Percentiles rank a stretch among this genome's conserved stretches.
These are phyloP conservation scores for Meloidogyne floridensis DNA, from an alignment of 1,140 invertebrate species.

Conservation along the genomic window DNA sequence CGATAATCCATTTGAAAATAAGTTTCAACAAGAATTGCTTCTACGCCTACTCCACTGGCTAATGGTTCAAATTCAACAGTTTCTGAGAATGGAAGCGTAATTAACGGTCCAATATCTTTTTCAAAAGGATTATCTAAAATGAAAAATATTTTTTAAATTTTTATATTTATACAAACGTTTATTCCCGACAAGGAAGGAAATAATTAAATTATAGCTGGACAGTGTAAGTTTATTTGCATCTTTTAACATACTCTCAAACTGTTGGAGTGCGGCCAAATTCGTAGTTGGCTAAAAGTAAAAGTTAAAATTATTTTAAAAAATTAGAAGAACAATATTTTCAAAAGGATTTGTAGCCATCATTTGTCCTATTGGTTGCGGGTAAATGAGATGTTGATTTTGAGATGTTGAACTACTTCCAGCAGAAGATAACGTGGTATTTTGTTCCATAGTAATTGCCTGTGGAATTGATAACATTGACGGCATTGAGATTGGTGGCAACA, in stretches of 20 bases:
- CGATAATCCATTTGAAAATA: slow-evolving; percentile 41
- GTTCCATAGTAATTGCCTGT: neutral
- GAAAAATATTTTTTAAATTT: slow-evolving; percentile 18
- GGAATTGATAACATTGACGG: neutral
- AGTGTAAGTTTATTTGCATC: slow-evolving; percentile 35
- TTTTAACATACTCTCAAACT: slow-evolving; percentile 36
- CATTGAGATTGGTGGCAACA: neutral
- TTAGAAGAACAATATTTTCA: neutral
- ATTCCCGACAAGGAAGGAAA: slow-evolving; percentile 35
- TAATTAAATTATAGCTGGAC: slow-evolving; percentile 33
- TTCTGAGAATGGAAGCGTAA: slow-evolving; percentile 36
- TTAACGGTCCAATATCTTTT: slow-evolving; percentile 22
- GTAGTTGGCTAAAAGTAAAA: neutral
- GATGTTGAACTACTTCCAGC: neutral
- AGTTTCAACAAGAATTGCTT: slow-evolving; percentile 30
- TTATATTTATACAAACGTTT: slow-evolving; percentile 26
- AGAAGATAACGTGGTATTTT: neutral
- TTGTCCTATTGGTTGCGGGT: neutral
- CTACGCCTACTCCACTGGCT: slow-evolving; percentile 7
- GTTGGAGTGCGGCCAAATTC: slow-evolving; percentile 23
- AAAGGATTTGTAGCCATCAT: slow-evolving; percentile 7
- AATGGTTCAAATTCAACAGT: slow-evolving; percentile 24
- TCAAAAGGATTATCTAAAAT: slow-evolving; percentile 33
- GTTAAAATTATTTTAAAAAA: slow-evolving; percentile 13
- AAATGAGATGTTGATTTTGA: neutral